Base-by-base conservation (phyloP, 1,140 invertebrate species). In the Papilio polyxenes region DNA sequence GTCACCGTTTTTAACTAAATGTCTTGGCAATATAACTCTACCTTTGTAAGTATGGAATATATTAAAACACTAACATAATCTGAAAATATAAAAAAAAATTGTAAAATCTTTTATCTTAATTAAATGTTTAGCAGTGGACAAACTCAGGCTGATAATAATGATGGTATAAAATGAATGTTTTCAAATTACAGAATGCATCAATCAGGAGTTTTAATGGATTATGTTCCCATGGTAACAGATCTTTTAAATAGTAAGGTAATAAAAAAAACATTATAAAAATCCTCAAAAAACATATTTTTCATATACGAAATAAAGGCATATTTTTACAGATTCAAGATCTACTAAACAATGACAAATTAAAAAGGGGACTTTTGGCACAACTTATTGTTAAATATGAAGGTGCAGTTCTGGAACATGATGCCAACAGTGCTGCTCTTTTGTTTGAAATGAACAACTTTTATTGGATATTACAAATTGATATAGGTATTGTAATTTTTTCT, bases 171-270 rank as follows among this genome's bases (percentile, higher is more conserved):
- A 17, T 17, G 20, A 40, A n/a, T 31, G 17, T 37, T 59, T 80
- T 62, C 72, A 81, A 65, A 65, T 87, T 89, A 79, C 82, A 94
- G 95, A 91, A 91, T 91, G 91, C 89, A 89, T 81, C 90, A 86
- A 81, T 91, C 84, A 85, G 93, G 87, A 84, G 88, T 92, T 37
- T 84, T 96, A 59, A 94, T 95, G 92, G 95, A 96, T 85, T 96
- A 96, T 92, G 94, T 96, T 37, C 92, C 92, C 17, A 93, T 94
- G 89, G 92, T 96, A 3, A 95, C 95, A 81, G 93, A 95, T 78
- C 86, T 93, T 6, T 89, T 96, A 56, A 93, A 94, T 82, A 94
- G 94, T 81, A 95, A 95, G 91, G 95, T 95, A 95, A 77, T 37
- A 56, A 23, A 62, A 59, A 62, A 20, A 79, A 0, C 15, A 3